Conservation (phyloP, 2,113 vertebrate species). For the Mesitornis unicolor region DNA sequence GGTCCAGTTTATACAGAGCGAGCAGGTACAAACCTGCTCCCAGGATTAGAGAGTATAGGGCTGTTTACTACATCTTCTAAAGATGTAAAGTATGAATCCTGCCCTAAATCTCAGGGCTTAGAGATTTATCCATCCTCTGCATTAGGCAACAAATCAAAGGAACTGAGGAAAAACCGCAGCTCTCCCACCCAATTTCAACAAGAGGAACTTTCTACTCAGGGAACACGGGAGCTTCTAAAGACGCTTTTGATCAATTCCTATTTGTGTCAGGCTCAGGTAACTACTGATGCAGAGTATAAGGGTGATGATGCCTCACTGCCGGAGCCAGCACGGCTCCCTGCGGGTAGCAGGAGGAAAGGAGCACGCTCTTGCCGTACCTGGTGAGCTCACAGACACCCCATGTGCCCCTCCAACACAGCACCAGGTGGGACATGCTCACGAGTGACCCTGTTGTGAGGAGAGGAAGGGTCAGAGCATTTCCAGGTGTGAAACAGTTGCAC, state of each 20-base stretch:
- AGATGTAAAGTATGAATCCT: conserved; percentile 70
- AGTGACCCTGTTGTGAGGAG: not conserved
- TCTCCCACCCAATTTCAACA: conserved; percentile 63
- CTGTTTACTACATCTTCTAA: conserved; percentile 73
- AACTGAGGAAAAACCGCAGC: conserved; percentile 67
- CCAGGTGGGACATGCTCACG: rapidly evolving
- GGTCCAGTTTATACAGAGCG: conserved; percentile 52
- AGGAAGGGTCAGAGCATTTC: not conserved
- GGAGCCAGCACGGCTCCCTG: not conserved
- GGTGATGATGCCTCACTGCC: not conserved
- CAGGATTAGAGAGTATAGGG: conserved; percentile 65
- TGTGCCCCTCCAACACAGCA: not conserved
- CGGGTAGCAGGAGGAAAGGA: not conserved
- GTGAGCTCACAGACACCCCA: rapidly evolving
- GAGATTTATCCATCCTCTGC: conserved; percentile 73
- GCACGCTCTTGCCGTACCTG: not conserved
- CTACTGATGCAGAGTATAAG: not conserved
- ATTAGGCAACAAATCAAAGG: conserved; percentile 79
- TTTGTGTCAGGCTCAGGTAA: conserved; percentile 28
- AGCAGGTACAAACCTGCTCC: conserved; percentile 75
- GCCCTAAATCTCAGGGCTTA: conserved; percentile 74
- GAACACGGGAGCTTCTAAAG: conserved; percentile 10
- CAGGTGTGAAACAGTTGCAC: not conserved
- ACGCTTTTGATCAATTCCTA: conserved; percentile 49
- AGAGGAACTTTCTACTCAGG: conserved; percentile 14